Evolutionary conservation across 2,113 vertebrate species (phyloP), one percentile per base, ranked within the genome.

Genomic region (Acrocephalus arundinaceus): DNA sequence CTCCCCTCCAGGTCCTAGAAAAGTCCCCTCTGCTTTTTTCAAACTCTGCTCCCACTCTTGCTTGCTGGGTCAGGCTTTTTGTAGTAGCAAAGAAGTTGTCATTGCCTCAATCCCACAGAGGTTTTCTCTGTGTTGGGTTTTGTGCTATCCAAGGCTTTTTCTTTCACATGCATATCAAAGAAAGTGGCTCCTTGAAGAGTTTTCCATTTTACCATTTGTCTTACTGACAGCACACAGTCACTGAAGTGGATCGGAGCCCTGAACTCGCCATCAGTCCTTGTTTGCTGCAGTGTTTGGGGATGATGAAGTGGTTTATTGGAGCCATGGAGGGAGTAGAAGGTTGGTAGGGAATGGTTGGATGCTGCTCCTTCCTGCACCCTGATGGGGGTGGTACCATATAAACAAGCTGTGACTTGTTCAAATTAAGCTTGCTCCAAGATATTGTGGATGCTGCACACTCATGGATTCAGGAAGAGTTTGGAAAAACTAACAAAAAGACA

Each of bases 41-140:
- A 1, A 15, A 33, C 35, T 59, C 49, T 72, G 13, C 13, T 85
- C 9, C 27, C 5, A 9, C 17, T 55, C 28, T 82, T 54, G n/a
- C 25, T 31, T 37, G 20, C 41, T 41, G 4, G 20, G 20, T 49
- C 30, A 30, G 33, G 10, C 4, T 57, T 79, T 65, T 35, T 71
- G 16, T 58, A 6, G n/a, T 22, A n/a, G 24, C 27, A 28, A 57
- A 54, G 7, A 51, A 45, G 18, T 65, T 48, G 22, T 39, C 57
- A n/a, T 6, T n/a, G 37, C 31, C 54, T 45, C 0, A 0, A 35
- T 81, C 43, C n/a, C 27, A 10, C 1, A 18, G 52, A 41, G 11
- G 0, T 16, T 59, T 45, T 20, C 31, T 81, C 74, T 2, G 0
- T 15, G 13, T 17, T 39, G 9, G 33, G 15, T 46, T 12, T 51